Conservation (phyloP, 2,797 vertebrate species). For the Spondyliosoma cantharus region DNA sequence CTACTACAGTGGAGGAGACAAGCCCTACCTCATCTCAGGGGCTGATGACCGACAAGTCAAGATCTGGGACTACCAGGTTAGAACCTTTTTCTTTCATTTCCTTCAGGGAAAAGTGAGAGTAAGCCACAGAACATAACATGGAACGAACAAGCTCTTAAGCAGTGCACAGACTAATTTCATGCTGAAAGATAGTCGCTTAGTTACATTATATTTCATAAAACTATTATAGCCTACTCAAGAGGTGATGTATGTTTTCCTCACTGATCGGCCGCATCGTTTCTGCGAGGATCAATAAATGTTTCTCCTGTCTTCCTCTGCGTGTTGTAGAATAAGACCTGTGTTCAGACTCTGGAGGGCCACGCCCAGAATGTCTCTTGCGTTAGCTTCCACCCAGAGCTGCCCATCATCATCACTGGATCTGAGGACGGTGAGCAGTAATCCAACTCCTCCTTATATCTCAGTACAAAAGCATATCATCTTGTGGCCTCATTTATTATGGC, state of each 20-base stretch:
- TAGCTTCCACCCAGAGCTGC: slow-evolving; percentile 97
- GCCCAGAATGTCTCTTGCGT: slow-evolving; percentile 98
- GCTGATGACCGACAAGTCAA: slow-evolving; percentile 98
- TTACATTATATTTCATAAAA: not conserved
- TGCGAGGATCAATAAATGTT: not conserved
- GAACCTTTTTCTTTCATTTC: not conserved
- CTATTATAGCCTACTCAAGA: not conserved
- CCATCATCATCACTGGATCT: slow-evolving; percentile 98
- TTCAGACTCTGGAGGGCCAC: slow-evolving; percentile 96
- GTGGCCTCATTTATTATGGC: not conserved
- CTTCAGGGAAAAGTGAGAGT: not conserved
- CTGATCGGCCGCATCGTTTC: not conserved
- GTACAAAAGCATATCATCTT: not conserved
- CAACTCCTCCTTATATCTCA: not conserved
- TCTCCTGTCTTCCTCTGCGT: not conserved
- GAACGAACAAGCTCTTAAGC: not conserved
- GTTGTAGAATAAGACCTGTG: slow-evolving; percentile 96
- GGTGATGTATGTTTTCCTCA: not conserved
- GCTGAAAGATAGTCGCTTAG: not conserved
- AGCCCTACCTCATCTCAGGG: slow-evolving; percentile 97
- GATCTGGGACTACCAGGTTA: slow-evolving; percentile 99
- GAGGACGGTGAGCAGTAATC: slow-evolving; percentile 90
- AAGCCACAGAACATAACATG: not conserved
- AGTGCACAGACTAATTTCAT: not conserved
- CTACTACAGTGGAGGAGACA: slow-evolving; percentile 98